Evolutionary conservation across 2,113 vertebrate genomes (phyloP).

Genomic region (Lasiurus borealis): DNA sequence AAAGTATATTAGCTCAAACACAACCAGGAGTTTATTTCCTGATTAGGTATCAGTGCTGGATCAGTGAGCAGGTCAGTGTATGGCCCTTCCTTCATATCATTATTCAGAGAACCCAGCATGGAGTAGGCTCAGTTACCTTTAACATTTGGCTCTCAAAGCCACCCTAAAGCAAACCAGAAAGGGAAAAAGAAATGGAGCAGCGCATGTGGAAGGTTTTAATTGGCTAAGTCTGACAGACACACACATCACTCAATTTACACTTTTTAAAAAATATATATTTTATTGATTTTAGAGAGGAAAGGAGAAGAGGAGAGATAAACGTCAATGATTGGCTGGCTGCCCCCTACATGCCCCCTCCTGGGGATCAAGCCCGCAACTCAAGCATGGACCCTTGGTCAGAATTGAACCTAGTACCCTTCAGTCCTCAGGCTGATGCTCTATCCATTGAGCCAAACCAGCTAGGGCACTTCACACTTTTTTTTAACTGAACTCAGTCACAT

Average conservation of each 20-base stretch:
- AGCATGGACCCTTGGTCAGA: too few relatives aligned
- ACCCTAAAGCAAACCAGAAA: neutral
- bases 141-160: neutral
- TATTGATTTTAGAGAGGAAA: too few relatives aligned
- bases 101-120: neutral
- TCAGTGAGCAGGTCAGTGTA: neutral
- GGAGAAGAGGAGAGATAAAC: too few relatives aligned
- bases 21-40: neutral
- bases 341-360: too few relatives aligned
- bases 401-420: too few relatives aligned
- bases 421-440: too few relatives aligned
- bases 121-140: neutral
- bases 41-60: neutral
- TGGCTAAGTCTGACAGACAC: neutral
- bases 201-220: neutral
- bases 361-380: too few relatives aligned
- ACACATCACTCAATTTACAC: neutral
- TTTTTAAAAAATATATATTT: too few relatives aligned
- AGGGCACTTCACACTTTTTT: neutral
- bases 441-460: too few relatives aligned
- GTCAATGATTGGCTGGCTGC: too few relatives aligned
- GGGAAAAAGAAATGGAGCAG: neutral
- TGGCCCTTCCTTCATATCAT: neutral
- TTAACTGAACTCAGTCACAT: neutral
- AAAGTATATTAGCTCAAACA: neutral